phyloP scores from a whole-genome alignment of 37 sponge, comb jelly and placozoan genomes.

The Halichondria panicea region DNA sequence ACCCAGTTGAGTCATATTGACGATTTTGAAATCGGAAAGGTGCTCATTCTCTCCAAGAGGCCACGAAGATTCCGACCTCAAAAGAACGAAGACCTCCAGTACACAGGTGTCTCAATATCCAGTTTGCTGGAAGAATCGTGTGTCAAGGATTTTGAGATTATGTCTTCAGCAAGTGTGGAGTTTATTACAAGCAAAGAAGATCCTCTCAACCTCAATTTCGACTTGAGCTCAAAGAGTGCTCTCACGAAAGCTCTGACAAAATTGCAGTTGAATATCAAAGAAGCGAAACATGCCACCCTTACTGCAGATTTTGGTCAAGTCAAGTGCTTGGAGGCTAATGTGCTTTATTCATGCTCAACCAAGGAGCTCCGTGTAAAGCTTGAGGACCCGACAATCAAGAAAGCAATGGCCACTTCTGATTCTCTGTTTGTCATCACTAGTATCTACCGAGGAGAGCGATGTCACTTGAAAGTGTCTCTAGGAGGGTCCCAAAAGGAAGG shows the following conservation, averaged over 20 bases:
- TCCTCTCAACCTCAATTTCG: conserved; percentile 15
- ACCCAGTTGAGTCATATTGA: conserved; percentile 46
- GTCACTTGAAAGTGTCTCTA: conserved; percentile 3
- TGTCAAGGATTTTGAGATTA: not conserved
- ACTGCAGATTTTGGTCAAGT: conserved; percentile 54
- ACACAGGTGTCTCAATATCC: conserved; percentile 45
- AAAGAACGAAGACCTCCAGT: conserved; percentile 54
- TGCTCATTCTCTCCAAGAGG: conserved; percentile 54
- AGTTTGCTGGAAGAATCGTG: conserved; percentile 41
- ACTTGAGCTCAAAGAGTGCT: conserved; percentile 38
- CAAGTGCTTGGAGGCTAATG: conserved; percentile 23
- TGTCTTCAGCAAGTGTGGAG: conserved; percentile 1
- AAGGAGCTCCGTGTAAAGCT: conserved; percentile 16
- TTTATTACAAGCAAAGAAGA: conserved; percentile 11
- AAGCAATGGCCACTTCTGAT: conserved; percentile 42
- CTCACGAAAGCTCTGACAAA: conserved; percentile 12
- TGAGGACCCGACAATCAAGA: conserved; percentile 52
- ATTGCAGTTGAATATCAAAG: conserved; percentile 28
- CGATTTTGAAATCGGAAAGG: conserved; percentile 59
- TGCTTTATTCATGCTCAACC: conserved; percentile 7
- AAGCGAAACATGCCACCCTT: conserved; percentile 26
- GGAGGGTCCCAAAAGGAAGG: not conserved
- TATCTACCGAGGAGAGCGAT: conserved; percentile 43
- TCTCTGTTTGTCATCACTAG: conserved; percentile 54
- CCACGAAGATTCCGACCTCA: conserved; percentile 49